phyloP scores from a whole-genome alignment of 2,113 vertebrate genomes.

The Sylvilagus bachmani region DNA sequence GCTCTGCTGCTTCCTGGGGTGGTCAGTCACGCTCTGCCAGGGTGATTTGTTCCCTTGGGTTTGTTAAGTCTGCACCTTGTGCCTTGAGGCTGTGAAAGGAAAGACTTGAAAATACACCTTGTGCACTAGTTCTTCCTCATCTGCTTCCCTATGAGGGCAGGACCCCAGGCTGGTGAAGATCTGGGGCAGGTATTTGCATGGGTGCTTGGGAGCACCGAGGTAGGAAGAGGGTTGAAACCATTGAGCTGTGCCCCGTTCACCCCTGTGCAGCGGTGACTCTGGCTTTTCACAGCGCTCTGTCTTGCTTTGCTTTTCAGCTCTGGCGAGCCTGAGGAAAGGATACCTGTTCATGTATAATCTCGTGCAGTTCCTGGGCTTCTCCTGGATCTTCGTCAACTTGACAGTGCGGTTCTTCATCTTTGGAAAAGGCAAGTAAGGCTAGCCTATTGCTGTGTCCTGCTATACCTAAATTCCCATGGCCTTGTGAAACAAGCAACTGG shows the following conservation, averaged over 20 bases:
- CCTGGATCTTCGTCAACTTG: conserved; percentile 99
- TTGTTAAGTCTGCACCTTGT: neutral
- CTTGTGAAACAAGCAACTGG: neutral
- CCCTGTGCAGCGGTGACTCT: neutral
- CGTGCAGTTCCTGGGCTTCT: conserved; percentile 98
- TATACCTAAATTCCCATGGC: neutral
- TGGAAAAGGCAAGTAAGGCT: conserved; percentile 92
- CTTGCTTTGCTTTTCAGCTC: conserved; percentile 83
- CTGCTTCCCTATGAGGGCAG: neutral
- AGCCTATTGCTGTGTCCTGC: neutral
- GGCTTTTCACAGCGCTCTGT: neutral
- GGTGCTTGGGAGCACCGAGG: neutral
- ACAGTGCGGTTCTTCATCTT: conserved; percentile 95
- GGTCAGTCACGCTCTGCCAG: neutral
- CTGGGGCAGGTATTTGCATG: neutral
- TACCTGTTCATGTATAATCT: conserved; percentile 96
- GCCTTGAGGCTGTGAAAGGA: neutral
- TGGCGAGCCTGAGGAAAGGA: conserved; percentile 92
- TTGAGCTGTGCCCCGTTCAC: neutral
- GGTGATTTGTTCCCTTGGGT: neutral
- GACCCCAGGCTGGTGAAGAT: neutral
- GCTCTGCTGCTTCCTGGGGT: neutral
- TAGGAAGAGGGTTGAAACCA: neutral
- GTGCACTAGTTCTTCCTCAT: neutral
- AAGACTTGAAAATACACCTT: neutral